These are phyloP conservation scores for Danaus plexippus DNA, from an alignment of 1,140 invertebrate genomes.

Conservation along the genomic window DNA sequence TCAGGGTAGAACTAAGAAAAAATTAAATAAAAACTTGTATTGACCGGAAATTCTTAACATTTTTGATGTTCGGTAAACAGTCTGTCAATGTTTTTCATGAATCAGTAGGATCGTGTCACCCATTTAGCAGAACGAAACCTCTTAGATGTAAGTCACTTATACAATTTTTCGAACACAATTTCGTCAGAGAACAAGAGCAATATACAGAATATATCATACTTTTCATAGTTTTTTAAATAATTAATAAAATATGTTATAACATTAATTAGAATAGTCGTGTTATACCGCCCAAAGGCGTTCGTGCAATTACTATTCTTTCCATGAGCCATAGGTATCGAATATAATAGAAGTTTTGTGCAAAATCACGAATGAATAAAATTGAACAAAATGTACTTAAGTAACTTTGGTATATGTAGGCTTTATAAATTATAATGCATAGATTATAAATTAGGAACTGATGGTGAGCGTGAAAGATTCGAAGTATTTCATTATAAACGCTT, in stretches of 20 bases:
- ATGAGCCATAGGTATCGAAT: slow-evolving; percentile 28
- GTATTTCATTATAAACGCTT: slow-evolving; percentile 60
- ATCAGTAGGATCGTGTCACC: slow-evolving; percentile 15
- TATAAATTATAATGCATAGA: slow-evolving; percentile 70
- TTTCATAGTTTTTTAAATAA: slow-evolving; percentile 7
- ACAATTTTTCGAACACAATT: slow-evolving; percentile 19
- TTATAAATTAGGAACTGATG: slow-evolving; percentile 55
- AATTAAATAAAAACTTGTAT: slow-evolving; percentile 55
- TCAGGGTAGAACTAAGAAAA: slow-evolving; percentile 71
- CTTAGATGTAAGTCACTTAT: slow-evolving; percentile 39
- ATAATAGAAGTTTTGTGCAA: slow-evolving; percentile 39
- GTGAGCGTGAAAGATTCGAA: slow-evolving; percentile 53
- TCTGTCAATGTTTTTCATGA: slow-evolving; percentile 42
- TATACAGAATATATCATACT: slow-evolving; percentile 10
- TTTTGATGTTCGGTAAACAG: slow-evolving; percentile 51
- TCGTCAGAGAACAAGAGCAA: slow-evolving; percentile 10
- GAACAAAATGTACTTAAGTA: slow-evolving; percentile 71
- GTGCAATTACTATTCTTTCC: slow-evolving; percentile 41
- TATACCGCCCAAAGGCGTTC: slow-evolving; percentile 25
- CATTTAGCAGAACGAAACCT: slow-evolving; percentile 45
- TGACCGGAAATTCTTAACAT: slow-evolving; percentile 54
- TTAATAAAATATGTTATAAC: slow-evolving; percentile 8
- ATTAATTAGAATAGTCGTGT: slow-evolving; percentile 11
- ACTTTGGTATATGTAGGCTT: slow-evolving; percentile 66
- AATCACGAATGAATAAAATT: slow-evolving; percentile 50